These are phyloP conservation scores for Brachyhypopomus gauderio DNA, from an alignment of 2,113 vertebrate genomes.

Conservation along the genomic window DNA sequence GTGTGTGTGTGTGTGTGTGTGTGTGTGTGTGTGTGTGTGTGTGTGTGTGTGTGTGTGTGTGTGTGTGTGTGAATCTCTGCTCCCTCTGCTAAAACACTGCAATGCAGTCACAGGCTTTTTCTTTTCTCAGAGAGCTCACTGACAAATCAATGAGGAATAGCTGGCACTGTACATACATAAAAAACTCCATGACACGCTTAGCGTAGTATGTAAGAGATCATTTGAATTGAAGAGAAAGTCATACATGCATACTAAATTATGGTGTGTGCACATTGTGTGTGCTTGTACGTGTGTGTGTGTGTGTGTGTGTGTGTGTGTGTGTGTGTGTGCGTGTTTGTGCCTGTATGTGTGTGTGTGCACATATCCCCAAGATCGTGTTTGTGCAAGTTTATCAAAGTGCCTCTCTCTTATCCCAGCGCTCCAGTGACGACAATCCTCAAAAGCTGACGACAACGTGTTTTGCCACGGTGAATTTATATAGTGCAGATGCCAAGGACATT, in stretches of 20 bases:
- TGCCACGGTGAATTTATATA: slow-evolving; percentile 69
- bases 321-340: slow-evolving; percentile 20
- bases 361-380: background rate
- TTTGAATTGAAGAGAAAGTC: background rate
- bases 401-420: slow-evolving; percentile 58
- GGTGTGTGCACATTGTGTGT: slow-evolving; percentile 14
- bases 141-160: slow-evolving; percentile 29
- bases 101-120: slow-evolving; percentile 27
- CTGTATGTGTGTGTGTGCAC: slow-evolving; percentile 15
- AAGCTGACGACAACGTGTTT: slow-evolving; percentile 69
- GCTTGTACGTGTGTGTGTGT: slow-evolving; percentile 9
- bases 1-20: background rate
- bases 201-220: background rate
- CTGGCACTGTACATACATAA: background rate
- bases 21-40: too few relatives aligned
- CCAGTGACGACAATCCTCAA: slow-evolving; percentile 56
- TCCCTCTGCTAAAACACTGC: slow-evolving; percentile 33
- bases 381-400: slow-evolving; percentile 43
- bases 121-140: background rate
- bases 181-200: slow-evolving; percentile 14
- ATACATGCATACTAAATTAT: slow-evolving; percentile 3
- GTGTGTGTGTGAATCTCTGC: slow-evolving; percentile 17
- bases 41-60: too few relatives aligned
- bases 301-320: slow-evolving; percentile 26
- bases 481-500: slow-evolving; percentile 70